Evolutionary conservation across 2,113 vertebrate species (phyloP), one percentile per base, ranked within the genome.

Genomic region (Saccopteryx bilineata): DNA sequence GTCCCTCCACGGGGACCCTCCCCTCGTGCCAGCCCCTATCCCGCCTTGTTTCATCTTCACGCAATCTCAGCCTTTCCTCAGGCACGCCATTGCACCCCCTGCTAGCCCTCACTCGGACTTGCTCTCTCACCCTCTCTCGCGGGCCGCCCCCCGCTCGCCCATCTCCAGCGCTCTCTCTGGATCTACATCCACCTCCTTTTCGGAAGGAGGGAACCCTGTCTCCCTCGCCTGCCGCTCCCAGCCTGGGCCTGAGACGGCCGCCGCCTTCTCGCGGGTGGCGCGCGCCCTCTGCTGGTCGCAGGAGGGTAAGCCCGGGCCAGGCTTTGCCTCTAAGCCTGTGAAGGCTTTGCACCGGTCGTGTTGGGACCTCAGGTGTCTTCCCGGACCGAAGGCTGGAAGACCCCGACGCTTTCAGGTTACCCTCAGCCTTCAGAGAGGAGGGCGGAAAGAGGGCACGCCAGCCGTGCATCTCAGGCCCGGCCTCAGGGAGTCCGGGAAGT

Each of bases 271-370:
- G 14, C 54, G 46, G 69, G 87, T 65, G 33, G 92, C 84, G 96
- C 92, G 94, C 96, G 95, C 97, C 97, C 97, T 95, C 97, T 97
- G 95, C 96, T 97, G 96, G 90, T 69, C 11, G 1, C 8, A 94
- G 9, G 31, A n/a, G 72, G 48, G 28, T 14, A 86, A 58, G 26
- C 39, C 83, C 15, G 50, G 31, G 65, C 13, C 72, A 1, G 46
- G 50, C 50, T 72, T 91, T 56, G 56, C 28, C 0, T 28, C 54
- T 58, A 39, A 48, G 0, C 74, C n/a, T 2, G 15, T 28, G 52
- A 12, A 52, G 15, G 23, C 39, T 39, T 56, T 39, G 26, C 80
- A 12, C 7, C 28, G 4, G 10, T 7, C 14, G 1, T 0, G 9
- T 8, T 24, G 68, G 33, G 71, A 18, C 26, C 12, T 52, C 31